Conservation (phyloP, 2,888 invertebrate genomes). For the Kryphioiulus occultus region DNA sequence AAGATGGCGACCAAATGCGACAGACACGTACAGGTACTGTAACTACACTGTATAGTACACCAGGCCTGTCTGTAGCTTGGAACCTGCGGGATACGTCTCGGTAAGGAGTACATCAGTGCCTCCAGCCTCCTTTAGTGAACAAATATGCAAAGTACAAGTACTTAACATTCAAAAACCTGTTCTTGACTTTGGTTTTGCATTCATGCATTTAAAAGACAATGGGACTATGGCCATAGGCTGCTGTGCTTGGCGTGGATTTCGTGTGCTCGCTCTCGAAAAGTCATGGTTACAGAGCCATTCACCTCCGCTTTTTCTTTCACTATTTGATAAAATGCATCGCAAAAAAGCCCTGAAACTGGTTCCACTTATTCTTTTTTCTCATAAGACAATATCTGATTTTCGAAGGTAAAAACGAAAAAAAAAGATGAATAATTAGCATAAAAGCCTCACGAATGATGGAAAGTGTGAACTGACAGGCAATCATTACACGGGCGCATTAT, state of each 20-base stretch:
- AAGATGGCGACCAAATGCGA: background rate
- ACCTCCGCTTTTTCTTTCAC: background rate
- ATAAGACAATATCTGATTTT: background rate
- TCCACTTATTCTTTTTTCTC: background rate
- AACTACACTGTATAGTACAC: no score
- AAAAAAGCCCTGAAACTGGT: background rate
- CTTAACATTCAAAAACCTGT: conserved; percentile 5
- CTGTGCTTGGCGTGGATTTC: background rate
- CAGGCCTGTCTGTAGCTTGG: no score
- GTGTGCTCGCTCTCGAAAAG: background rate
- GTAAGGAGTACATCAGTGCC: background rate
- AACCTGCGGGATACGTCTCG: background rate
- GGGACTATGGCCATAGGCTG: background rate
- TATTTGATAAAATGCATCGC: background rate
- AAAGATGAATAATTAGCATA: background rate
- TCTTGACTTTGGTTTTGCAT: conserved; percentile 4
- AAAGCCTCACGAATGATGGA: background rate
- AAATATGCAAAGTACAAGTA: background rate
- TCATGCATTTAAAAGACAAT: conserved; percentile 5
- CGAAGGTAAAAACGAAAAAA: background rate
- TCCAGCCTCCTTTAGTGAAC: background rate
- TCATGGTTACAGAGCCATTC: background rate
- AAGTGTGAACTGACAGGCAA: conserved; percentile 5
- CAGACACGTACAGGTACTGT: background rate
- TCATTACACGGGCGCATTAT: background rate